phyloP scores from a whole-genome alignment of 2,888 invertebrate species.

The Andrena camellia region DNA sequence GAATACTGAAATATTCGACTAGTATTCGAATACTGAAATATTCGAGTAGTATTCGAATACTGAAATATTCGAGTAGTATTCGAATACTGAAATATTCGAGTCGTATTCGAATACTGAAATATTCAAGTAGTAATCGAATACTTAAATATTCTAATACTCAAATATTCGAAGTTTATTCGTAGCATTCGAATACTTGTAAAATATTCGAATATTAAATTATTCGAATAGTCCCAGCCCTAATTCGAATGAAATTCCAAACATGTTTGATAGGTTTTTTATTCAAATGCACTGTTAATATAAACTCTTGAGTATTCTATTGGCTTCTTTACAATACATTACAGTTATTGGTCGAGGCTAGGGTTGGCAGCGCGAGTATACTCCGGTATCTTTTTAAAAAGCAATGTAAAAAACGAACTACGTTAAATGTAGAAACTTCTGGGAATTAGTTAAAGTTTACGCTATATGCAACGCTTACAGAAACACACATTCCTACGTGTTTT shows the following conservation, averaged over 20 bases:
- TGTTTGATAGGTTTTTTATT: slow-evolving; percentile 27
- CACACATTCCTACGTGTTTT: not conserved
- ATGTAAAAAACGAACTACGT: not conserved
- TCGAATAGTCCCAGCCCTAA: too few species aligned
- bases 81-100: too few species aligned
- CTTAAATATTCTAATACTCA: too few species aligned
- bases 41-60: too few species aligned
- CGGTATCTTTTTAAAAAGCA: not conserved
- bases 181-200: too few species aligned
- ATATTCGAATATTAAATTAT: too few species aligned
- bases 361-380: slow-evolving; percentile 13
- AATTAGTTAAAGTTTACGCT: slow-evolving; percentile 11
- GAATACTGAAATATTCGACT: not conserved
- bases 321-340: slow-evolving; percentile 35
- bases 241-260: slow-evolving; percentile 3
- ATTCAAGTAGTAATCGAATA: too few species aligned
- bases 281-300: slow-evolving; percentile 35
- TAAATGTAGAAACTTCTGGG: not conserved
- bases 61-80: too few species aligned
- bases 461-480: not conserved
- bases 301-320: slow-evolving; percentile 29
- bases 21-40: too few species aligned
- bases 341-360: slow-evolving; percentile 38
- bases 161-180: too few species aligned
- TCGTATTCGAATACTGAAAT: too few species aligned